A percentile compares a stretch with the other conserved stretches of the same genome.
These are phyloP conservation scores for Scophthalmus maximus DNA, from an alignment of 2,113 vertebrate species.

Conservation along the genomic window DNA sequence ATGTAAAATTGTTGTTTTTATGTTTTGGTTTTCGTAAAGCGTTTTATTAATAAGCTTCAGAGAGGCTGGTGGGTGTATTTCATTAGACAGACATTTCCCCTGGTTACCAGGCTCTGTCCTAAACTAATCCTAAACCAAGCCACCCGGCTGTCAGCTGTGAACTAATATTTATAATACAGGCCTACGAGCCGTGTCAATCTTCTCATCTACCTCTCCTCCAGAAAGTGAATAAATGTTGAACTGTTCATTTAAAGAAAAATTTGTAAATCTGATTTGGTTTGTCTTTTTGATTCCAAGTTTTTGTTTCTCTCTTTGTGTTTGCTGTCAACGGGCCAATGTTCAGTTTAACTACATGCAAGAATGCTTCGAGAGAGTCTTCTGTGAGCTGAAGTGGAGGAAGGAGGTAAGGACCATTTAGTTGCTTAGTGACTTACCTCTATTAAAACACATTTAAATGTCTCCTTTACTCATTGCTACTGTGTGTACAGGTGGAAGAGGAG, in stretches of 20 bases:
- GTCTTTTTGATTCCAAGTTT: neutral
- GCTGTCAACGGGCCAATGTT: conserved; percentile 4
- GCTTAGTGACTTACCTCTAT: neutral
- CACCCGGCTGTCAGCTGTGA: too few species aligned
- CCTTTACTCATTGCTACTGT: neutral
- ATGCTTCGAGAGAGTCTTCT: conserved; percentile 98
- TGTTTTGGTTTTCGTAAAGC: too few species aligned
- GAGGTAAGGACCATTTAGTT: conserved; percentile 83
- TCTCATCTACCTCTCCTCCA: too few species aligned
- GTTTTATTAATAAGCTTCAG: too few species aligned
- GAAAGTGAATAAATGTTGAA: too few species aligned
- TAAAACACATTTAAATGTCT: neutral
- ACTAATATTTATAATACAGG: too few species aligned
- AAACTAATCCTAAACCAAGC: too few species aligned
- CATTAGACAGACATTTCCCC: too few species aligned
- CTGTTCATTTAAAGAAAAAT: neutral
- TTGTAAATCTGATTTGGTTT: neutral
- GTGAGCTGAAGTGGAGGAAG: conserved; percentile 97
- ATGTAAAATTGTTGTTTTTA: too few species aligned
- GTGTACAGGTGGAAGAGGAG: conserved; percentile 87
- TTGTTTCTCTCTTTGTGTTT: conserved; percentile 32
- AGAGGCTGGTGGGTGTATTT: too few species aligned
- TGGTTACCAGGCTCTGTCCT: too few species aligned
- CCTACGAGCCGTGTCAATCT: too few species aligned
- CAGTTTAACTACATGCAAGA: conserved; percentile 99